A percentile compares a stretch with the other conserved stretches of the same genome.
Evolutionary conservation across 2,113 vertebrate genomes (phyloP).

Genomic region (Seriola quinqueradiata): DNA sequence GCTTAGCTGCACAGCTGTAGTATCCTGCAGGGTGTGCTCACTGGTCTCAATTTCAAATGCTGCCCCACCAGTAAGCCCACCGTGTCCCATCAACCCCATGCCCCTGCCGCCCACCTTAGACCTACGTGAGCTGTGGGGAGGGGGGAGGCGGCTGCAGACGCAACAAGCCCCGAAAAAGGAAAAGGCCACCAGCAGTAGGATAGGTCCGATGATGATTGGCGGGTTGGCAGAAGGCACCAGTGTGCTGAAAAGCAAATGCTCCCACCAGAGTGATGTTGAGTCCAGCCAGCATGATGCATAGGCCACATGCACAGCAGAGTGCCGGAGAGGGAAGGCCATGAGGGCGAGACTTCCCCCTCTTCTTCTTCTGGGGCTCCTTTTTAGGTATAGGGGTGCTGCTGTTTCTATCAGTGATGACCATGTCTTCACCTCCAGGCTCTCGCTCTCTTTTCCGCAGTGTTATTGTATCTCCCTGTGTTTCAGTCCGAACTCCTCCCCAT

Average conservation of each 20-base stretch:
- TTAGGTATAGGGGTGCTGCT: constrained; percentile 82
- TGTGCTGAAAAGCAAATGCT: constrained; percentile 93
- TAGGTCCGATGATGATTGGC: constrained; percentile 93
- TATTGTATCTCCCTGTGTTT: constrained; percentile 32
- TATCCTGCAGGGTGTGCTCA: constrained; percentile 96
- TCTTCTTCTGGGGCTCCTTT: constrained; percentile 86
- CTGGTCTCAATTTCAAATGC: constrained; percentile 97
- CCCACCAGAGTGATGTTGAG: constrained; percentile 98
- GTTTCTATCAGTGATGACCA: constrained; percentile 88
- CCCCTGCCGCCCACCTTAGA: constrained; percentile 83
- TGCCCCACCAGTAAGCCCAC: constrained; percentile 77
- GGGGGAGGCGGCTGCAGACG: constrained; percentile 89
- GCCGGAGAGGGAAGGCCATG: constrained; percentile 92
- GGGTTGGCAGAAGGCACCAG: constrained; percentile 91
- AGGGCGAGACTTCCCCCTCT: constrained; percentile 75
- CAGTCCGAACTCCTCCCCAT: constrained; percentile 44
- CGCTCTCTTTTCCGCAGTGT: constrained; percentile 6
- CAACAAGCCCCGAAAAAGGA: constrained; percentile 94
- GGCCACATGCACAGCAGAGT: constrained; percentile 95
- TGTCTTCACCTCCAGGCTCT: constrained; percentile 52
- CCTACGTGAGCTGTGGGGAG: constrained; percentile 80
- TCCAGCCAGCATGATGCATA: constrained; percentile 97
- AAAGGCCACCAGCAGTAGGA: constrained; percentile 91
- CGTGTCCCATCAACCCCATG: constrained; percentile 84
- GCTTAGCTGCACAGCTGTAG: constrained; percentile 95